A percentile compares a stretch with the other conserved stretches of the same genome.
Conservation (phyloP, 1,140 invertebrate genomes). For the Akabosia matsudoensis region DNA sequence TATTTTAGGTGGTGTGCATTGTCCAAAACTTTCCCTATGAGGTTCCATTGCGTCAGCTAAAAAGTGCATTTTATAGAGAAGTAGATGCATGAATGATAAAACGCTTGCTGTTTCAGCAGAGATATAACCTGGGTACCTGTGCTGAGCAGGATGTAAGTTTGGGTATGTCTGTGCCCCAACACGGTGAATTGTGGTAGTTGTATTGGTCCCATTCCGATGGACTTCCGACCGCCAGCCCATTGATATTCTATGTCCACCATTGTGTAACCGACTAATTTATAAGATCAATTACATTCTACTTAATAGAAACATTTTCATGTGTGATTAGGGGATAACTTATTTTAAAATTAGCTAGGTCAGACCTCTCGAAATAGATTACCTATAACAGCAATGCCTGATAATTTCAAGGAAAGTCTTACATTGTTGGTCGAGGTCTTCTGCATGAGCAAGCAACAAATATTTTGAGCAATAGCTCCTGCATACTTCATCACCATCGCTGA, state of each 20-base stretch:
- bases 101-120: constrained; percentile 28
- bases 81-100: constrained; percentile 24
- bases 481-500: too few relatives aligned
- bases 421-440: too few relatives aligned
- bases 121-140: constrained; percentile 63
- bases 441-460: too few relatives aligned
- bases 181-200: constrained; percentile 92
- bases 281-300: constrained; percentile 11
- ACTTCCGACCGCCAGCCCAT: constrained; percentile 82
- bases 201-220: constrained; percentile 85
- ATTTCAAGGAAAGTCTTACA: too few relatives aligned
- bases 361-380: too few relatives aligned
- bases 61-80: background rate
- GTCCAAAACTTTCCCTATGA: too few relatives aligned
- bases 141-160: constrained; percentile 87
- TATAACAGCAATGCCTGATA: too few relatives aligned
- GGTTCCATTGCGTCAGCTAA: too few relatives aligned
- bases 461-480: too few relatives aligned
- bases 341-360: too few relatives aligned
- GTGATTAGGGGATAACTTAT: too few relatives aligned
- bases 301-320: background rate
- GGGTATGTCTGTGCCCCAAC: constrained; percentile 84
- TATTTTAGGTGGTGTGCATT: too few relatives aligned
- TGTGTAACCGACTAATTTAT: constrained; percentile 87
- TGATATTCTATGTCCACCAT: constrained; percentile 95